Conservation (phyloP, 1,140 invertebrate genomes). For the Lepidostoma basale region DNA sequence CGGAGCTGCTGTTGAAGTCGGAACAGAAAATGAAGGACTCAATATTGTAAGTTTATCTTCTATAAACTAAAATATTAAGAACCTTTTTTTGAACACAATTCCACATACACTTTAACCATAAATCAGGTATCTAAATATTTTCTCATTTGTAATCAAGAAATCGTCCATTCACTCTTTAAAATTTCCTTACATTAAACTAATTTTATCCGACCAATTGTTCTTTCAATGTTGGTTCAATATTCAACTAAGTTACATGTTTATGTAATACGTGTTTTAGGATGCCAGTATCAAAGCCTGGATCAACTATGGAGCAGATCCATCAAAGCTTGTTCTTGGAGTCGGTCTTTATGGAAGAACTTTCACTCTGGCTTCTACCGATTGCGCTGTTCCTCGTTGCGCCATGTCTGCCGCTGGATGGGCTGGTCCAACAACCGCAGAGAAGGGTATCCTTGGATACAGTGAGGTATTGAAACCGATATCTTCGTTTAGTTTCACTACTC, state of each 20-base stretch:
- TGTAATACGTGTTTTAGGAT: constrained; percentile 41
- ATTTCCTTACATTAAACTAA: too few species aligned
- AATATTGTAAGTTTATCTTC: constrained; percentile 53
- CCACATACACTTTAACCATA: too few species aligned
- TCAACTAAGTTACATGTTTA: too few species aligned
- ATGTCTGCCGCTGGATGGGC: constrained; percentile 62
- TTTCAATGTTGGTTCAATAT: too few species aligned
- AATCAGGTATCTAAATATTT: too few species aligned
- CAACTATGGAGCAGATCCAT: constrained; percentile 58
- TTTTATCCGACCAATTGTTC: too few species aligned
- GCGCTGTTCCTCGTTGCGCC: constrained; percentile 58
- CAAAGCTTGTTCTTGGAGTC: constrained; percentile 73
- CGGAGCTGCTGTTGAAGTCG: constrained; percentile 55
- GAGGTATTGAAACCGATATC: constrained; percentile 63
- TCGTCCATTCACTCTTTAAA: too few species aligned
- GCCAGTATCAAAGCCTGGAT: constrained; percentile 51
- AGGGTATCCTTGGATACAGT: constrained; percentile 78
- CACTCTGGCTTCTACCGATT: constrained; percentile 57
- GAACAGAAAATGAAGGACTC: constrained; percentile 31
- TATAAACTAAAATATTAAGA: too few species aligned
- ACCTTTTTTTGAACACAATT: too few species aligned
- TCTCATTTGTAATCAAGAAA: too few species aligned
- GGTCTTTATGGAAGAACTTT: constrained; percentile 74
- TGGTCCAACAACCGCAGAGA: constrained; percentile 73
- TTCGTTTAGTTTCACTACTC: not conserved